Conservation (phyloP, 2,888 invertebrate species). For the Hermodice carunculata region DNA sequence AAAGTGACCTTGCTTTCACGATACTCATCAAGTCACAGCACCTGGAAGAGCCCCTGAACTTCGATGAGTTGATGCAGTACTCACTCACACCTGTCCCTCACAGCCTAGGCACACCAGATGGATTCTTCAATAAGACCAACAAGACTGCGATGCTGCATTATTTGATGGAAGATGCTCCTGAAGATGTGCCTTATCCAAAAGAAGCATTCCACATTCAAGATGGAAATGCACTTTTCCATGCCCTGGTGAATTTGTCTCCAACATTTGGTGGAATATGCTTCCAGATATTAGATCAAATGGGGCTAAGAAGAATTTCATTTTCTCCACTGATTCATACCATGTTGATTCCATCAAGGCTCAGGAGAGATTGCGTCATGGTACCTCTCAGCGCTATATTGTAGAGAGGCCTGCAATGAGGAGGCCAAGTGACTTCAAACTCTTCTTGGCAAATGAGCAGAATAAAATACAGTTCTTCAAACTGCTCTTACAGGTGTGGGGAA, state of each 20-base stretch:
- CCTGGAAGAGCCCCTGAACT: slow-evolving; percentile 20
- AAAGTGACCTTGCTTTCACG: slow-evolving; percentile 24
- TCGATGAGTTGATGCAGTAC: slow-evolving; percentile 28
- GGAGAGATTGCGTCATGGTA: slow-evolving; percentile 14
- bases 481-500: slow-evolving; percentile 18
- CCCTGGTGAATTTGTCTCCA: slow-evolving; percentile 11
- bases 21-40: slow-evolving; percentile 29
- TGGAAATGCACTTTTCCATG: slow-evolving; percentile 22
- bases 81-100: slow-evolving; percentile 18
- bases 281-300: slow-evolving; percentile 19
- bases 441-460: slow-evolving; percentile 19
- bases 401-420: slow-evolving; percentile 19
- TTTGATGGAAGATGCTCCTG: slow-evolving; percentile 6
- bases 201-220: slow-evolving; percentile 13
- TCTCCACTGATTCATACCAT: slow-evolving; percentile 16
- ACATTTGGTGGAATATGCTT: slow-evolving; percentile 15
- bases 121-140: slow-evolving; percentile 26
- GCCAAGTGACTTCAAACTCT: slow-evolving; percentile 18
- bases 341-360: slow-evolving; percentile 22
- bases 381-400: slow-evolving; percentile 5
- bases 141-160: slow-evolving; percentile 25
- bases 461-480: slow-evolving; percentile 18
- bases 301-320: slow-evolving; percentile 14
- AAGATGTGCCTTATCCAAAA: slow-evolving; percentile 9
- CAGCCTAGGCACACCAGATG: slow-evolving; percentile 29